Evolutionary conservation across 2,888 invertebrate species (phyloP).

Genomic region (Lasioglossum marginatum): DNA sequence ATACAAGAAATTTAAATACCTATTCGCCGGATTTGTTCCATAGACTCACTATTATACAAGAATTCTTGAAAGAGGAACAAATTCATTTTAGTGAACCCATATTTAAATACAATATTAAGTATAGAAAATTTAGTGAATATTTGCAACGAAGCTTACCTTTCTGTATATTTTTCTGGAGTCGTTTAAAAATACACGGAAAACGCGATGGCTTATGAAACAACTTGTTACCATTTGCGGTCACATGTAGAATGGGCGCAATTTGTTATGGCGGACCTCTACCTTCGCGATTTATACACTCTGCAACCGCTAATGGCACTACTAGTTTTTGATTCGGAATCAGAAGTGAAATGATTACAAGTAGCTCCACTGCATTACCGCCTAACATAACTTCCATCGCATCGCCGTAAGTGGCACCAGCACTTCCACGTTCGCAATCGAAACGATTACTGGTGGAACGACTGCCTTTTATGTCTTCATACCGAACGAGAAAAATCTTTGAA

Average conservation of each 20-base stretch:
- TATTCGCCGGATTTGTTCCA: too few species aligned
- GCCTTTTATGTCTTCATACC: neutral
- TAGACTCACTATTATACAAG: too few species aligned
- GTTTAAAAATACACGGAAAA: neutral
- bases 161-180: neutral
- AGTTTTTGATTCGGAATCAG: slow-evolving; percentile 14
- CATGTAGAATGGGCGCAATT: neutral
- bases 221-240: neutral
- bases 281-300: slow-evolving; percentile 9
- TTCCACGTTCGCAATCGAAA: slow-evolving; percentile 4
- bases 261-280: neutral
- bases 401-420: slow-evolving; percentile 18
- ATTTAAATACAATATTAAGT: neutral
- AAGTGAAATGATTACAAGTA: slow-evolving; percentile 24
- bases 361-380: neutral
- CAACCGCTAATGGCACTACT: neutral
- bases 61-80: neutral
- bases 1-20: neutral
- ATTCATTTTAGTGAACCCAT: neutral
- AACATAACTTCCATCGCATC: slow-evolving; percentile 14
- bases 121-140: neutral
- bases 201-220: neutral
- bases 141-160: neutral
- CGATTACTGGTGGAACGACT: slow-evolving; percentile 15
- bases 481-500: neutral